These are phyloP conservation scores for Eupleurogrammus muticus DNA, from an alignment of 2,797 vertebrate species.

Conservation along the genomic window DNA sequence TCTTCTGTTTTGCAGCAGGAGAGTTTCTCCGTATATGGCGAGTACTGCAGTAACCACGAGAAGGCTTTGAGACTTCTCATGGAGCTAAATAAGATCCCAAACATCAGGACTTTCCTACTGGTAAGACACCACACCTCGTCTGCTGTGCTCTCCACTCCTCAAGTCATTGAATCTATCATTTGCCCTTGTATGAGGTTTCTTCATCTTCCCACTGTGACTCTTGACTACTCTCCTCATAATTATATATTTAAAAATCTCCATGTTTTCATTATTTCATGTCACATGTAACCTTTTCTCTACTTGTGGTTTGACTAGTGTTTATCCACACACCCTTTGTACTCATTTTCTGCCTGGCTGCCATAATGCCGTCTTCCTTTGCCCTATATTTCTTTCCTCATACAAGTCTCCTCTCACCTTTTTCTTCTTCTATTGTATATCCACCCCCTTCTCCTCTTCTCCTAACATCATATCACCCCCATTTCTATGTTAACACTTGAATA, in stretches of 20 bases:
- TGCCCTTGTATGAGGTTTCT: slow-evolving; percentile 20
- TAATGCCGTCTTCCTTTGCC: slow-evolving; percentile 32
- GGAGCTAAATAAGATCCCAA: slow-evolving; percentile 96
- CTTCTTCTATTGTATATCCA: slow-evolving; percentile 31
- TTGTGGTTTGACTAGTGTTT: background rate
- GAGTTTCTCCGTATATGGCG: slow-evolving; percentile 95
- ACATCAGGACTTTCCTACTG: slow-evolving; percentile 94
- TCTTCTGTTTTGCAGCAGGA: slow-evolving; percentile 87
- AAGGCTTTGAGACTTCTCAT: slow-evolving; percentile 96
- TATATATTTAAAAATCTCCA: background rate
- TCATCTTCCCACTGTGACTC: slow-evolving; percentile 20
- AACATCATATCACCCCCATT: slow-evolving; percentile 54
- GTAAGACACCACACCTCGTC: slow-evolving; percentile 80
- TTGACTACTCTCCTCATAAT: slow-evolving; percentile 8
- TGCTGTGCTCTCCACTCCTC: background rate
- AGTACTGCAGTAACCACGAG: slow-evolving; percentile 99
- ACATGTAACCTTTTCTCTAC: slow-evolving; percentile 7
- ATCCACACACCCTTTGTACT: slow-evolving; percentile 5
- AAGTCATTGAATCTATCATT: background rate
- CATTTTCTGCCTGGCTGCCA: slow-evolving; percentile 15
- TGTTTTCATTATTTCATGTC: slow-evolving; percentile 9
- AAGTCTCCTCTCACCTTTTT: slow-evolving; percentile 27
- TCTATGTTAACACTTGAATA: slow-evolving; percentile 66
- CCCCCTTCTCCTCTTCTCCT: slow-evolving; percentile 28
- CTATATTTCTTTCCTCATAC: slow-evolving; percentile 52